Base-by-base conservation (phyloP, 2,888 invertebrate genomes). In the Nemotelus pantherinus region DNA sequence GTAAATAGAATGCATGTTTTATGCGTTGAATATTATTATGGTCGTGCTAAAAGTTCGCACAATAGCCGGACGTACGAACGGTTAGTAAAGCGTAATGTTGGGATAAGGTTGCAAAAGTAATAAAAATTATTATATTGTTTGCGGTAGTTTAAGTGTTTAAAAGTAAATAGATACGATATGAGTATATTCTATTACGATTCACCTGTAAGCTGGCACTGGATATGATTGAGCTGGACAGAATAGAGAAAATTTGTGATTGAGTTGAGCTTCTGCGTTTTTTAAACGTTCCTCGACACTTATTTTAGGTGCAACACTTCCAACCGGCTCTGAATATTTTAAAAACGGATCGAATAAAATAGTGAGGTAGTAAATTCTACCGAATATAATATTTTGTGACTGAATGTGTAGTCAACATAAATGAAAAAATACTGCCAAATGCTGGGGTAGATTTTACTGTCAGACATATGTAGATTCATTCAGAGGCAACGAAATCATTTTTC, bases 191-290 rank as follows among this genome's bases (percentile, higher is more conserved):
- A 25, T 25, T 25, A 1, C 25, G 25, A 25, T 25, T 86, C 88
- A 91, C 89, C 89, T 89, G 88, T 87, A 88, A 63, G 85, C 84
- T 60, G 91, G 91, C 78, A 90, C 88, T 77, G 91, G 93, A 86
- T 90, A 92, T 81, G 92, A 93, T 89, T 94, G 93, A 79, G 93
- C 92, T 84, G 92, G 93, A 86, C 94, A 94, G 85, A 93, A 89
- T 80, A 93, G 88, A 78, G 91, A 91, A 85, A 94, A 90, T 83
- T 90, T 90, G 5, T 76, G 78, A 2, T 81, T 79, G 10, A 82
- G 67, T 3, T 41, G 63, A 3, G 84, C 82, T 74, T 85, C 86
- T 81, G 91, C 91, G 82, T 89, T 90, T 81, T 89, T 89, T 81
- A 88, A 88, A 86, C 92, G 90, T 85, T 91, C 91, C 81, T 91